Conservation (phyloP, 2,113 vertebrate species). For the Mustelus asterias region DNA sequence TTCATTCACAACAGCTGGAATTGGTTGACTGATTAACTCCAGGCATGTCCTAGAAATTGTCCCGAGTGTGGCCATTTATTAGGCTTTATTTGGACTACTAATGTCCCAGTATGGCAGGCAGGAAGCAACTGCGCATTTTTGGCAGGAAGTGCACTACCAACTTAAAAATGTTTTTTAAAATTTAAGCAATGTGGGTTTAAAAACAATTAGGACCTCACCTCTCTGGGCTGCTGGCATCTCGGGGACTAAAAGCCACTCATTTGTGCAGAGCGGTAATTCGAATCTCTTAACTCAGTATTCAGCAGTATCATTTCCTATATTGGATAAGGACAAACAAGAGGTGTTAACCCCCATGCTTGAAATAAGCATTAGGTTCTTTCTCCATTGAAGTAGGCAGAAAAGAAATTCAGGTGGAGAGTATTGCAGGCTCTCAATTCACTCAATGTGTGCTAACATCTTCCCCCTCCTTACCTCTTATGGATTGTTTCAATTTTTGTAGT, state of each 20-base stretch:
- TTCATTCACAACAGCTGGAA: neutral
- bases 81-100: neutral
- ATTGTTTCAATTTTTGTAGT: neutral
- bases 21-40: neutral
- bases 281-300: neutral
- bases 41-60: neutral
- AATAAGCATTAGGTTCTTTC: neutral
- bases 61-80: neutral
- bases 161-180: too few relatives aligned
- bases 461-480: neutral
- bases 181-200: neutral
- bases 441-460: neutral
- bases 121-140: neutral
- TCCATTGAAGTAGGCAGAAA: neutral
- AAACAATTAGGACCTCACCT: neutral
- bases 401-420: neutral
- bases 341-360: neutral
- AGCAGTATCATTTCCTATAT: neutral
- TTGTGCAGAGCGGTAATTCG: neutral
- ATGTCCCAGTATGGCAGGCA: neutral
- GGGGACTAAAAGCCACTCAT: constrained; percentile 7
- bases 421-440: neutral
- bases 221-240: neutral
- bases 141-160: neutral
- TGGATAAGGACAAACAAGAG: neutral